Conservation (phyloP, 1,140 invertebrate species). For the Hetaerina americana region DNA sequence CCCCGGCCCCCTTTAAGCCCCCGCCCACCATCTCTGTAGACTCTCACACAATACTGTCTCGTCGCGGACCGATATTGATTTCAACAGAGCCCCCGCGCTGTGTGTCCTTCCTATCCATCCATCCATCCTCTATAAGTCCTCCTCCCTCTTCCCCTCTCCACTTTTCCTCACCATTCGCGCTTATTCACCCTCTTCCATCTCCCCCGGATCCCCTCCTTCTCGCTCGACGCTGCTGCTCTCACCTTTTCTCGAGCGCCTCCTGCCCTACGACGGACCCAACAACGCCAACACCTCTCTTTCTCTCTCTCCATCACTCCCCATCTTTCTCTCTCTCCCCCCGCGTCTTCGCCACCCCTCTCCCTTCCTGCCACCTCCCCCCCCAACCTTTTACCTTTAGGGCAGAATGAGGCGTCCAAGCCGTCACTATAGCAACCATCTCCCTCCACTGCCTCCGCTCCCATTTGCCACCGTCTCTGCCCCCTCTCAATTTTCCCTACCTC, state of each 20-base stretch:
- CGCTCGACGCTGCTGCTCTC: too few species aligned
- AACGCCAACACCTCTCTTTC: too few species aligned
- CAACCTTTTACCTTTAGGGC: background rate
- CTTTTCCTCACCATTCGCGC: background rate
- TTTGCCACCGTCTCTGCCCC: background rate
- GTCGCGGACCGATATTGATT: background rate
- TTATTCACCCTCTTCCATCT: background rate
- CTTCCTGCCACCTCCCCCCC: background rate
- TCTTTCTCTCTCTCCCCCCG: background rate
- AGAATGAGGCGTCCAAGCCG: background rate
- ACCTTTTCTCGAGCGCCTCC: too few species aligned
- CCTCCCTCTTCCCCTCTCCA: background rate
- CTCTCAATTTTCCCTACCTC: background rate
- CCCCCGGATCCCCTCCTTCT: too few species aligned
- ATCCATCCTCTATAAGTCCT: background rate
- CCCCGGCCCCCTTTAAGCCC: background rate
- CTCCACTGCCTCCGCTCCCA: background rate
- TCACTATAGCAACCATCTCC: background rate
- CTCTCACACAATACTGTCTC: background rate
- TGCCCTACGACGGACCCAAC: too few species aligned
- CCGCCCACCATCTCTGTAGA: background rate
- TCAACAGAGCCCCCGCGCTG: background rate
- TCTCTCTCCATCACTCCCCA: background rate
- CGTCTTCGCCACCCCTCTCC: background rate
- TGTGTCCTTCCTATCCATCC: background rate